Conservation (phyloP, 2,888 invertebrate genomes). For the Ferrisia virgata region DNA sequence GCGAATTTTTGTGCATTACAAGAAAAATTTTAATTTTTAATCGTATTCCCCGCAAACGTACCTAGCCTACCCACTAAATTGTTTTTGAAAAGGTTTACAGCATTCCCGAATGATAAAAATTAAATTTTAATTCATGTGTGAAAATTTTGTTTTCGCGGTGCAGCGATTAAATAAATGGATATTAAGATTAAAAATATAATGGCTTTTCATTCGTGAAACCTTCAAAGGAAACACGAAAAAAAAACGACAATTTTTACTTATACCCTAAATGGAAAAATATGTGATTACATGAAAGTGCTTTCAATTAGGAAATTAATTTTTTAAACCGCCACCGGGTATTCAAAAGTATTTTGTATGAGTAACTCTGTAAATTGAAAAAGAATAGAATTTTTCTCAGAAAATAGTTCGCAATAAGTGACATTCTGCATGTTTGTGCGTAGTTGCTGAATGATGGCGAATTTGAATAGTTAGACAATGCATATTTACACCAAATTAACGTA, state of each 20-base stretch:
- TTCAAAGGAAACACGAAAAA: background rate
- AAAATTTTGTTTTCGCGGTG: background rate
- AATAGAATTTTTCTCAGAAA: background rate
- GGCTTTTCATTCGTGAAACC: background rate
- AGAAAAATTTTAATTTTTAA: background rate
- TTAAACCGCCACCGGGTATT: background rate
- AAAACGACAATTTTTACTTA: background rate
- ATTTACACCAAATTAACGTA: no score
- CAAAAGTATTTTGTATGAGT: background rate
- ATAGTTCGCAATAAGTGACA: background rate
- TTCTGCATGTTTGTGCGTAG: no score
- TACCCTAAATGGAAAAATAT: background rate
- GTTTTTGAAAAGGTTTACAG: background rate
- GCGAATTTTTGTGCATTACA: background rate
- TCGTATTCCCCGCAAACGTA: background rate
- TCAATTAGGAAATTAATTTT: background rate
- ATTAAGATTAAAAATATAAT: background rate
- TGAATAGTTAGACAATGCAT: no score
- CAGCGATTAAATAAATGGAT: background rate
- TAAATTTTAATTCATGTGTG: background rate
- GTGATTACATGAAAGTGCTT: background rate
- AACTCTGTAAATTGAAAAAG: background rate
- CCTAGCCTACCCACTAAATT: background rate
- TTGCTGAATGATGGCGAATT: no score
- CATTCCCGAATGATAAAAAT: background rate